Conservation (phyloP, 2,113 vertebrate species). For the Tympanuchus pallidicinctus region DNA sequence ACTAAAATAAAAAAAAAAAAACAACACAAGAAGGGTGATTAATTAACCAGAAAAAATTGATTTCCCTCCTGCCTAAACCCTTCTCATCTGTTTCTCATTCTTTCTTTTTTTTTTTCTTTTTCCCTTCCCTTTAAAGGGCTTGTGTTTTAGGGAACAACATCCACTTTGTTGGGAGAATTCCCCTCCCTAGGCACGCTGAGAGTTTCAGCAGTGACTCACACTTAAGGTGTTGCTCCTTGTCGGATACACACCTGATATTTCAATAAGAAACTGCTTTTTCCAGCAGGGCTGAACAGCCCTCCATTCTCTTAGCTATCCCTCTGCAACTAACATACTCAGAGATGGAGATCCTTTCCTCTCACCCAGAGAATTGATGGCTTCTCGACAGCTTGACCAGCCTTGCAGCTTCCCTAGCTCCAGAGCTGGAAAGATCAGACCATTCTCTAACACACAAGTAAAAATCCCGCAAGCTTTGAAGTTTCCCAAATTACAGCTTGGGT, state of each 20-base stretch:
- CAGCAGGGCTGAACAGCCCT: not conserved
- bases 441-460: slow-evolving; percentile 28
- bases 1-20: slow-evolving; percentile 77
- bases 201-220: slow-evolving; percentile 42
- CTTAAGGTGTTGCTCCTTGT: slow-evolving; percentile 41
- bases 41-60: slow-evolving; percentile 66
- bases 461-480: slow-evolving; percentile 47
- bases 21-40: slow-evolving; percentile 58
- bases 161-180: slow-evolving; percentile 62
- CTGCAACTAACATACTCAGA: not conserved
- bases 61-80: slow-evolving; percentile 37
- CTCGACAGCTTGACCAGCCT: not conserved
- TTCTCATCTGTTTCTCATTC: slow-evolving; percentile 73
- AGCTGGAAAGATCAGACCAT: not conserved
- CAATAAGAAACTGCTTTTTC: slow-evolving; percentile 46
- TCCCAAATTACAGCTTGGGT: slow-evolving; percentile 45
- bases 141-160: slow-evolving; percentile 70
- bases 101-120: not conserved
- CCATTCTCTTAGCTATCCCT: not conserved
- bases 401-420: not conserved
- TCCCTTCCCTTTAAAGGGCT: slow-evolving; percentile 31
- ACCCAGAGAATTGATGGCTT: not conserved
- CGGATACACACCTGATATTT: slow-evolving; percentile 39
- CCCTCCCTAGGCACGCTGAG: slow-evolving; percentile 1
- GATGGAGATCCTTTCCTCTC: not conserved